Conservation (phyloP, 2,797 vertebrate genomes). For the Moxostoma hubbsi region DNA sequence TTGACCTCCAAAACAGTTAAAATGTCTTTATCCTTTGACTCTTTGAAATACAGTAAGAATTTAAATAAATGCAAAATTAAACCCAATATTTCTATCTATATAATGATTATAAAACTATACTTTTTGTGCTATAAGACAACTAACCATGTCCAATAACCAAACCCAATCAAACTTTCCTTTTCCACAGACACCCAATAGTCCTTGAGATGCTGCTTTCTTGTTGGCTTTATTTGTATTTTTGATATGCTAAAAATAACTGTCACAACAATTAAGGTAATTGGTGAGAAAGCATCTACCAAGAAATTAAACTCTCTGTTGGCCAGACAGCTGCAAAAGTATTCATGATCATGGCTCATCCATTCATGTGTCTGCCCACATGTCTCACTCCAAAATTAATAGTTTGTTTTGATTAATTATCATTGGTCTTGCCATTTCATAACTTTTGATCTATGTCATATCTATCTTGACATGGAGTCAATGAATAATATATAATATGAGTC, state of each 20-base stretch:
- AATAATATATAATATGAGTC: conserved; percentile 69
- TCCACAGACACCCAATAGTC: too few species aligned
- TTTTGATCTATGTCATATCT: conserved; percentile 73
- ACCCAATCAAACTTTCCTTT: too few species aligned
- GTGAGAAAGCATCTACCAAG: conserved; percentile 13
- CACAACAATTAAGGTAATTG: too few species aligned
- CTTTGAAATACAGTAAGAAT: neutral
- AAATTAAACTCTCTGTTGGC: neutral
- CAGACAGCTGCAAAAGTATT: conserved; percentile 20
- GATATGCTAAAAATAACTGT: too few species aligned
- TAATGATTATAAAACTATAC: too few species aligned
- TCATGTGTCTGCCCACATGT: conserved; percentile 67
- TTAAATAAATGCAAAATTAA: neutral
- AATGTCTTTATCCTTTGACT: neutral
- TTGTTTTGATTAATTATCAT: conserved; percentile 80
- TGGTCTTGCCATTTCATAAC: conserved; percentile 63
- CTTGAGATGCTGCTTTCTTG: too few species aligned
- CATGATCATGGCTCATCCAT: conserved; percentile 59
- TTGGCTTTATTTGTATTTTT: too few species aligned
- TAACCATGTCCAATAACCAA: too few species aligned
- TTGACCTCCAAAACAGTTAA: neutral
- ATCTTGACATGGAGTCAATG: conserved; percentile 66
- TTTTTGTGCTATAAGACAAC: too few species aligned
- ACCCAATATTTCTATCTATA: too few species aligned
- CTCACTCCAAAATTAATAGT: conserved; percentile 76